phyloP scores from a whole-genome alignment of 2,888 invertebrate species.

The Podotricha telesiphe region DNA sequence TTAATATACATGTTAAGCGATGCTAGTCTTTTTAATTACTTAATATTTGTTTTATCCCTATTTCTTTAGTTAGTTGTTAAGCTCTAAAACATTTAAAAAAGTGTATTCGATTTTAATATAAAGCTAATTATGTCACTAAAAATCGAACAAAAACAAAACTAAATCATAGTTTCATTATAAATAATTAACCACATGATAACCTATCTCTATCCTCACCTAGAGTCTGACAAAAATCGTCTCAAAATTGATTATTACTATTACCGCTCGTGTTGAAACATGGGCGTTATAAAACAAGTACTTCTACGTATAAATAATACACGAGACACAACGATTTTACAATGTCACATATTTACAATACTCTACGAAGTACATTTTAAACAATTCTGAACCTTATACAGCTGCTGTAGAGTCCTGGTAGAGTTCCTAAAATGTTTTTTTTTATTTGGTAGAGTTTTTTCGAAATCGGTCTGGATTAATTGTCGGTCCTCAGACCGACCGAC shows the following conservation, averaged over 20 bases:
- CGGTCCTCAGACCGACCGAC: slow-evolving; percentile 61
- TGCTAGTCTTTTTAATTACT: no score
- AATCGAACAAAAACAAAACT: not conserved
- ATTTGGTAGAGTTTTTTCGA: slow-evolving; percentile 52
- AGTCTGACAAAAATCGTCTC: slow-evolving; percentile 51
- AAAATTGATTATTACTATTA: slow-evolving; percentile 79
- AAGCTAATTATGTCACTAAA: not conserved
- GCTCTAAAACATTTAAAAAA: no score
- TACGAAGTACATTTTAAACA: slow-evolving; percentile 16
- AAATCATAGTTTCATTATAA: slow-evolving; percentile 29
- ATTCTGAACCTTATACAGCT: slow-evolving; percentile 39
- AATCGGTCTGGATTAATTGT: slow-evolving; percentile 77
- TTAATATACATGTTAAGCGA: no score
- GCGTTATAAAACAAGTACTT: slow-evolving; percentile 71
- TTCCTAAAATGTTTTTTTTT: slow-evolving; percentile 2
- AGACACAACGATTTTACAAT: slow-evolving; percentile 66
- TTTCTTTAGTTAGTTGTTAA: no score
- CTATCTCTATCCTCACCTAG: slow-evolving; percentile 46
- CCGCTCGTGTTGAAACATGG: slow-evolving; percentile 71
- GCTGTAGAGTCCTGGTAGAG: slow-evolving; percentile 35
- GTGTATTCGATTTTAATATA: no score
- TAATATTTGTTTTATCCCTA: no score
- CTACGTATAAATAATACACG: slow-evolving; percentile 71
- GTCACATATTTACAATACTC: slow-evolving; percentile 44
- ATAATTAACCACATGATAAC: slow-evolving; percentile 41